Percentiles rank a stretch among this genome's conserved stretches.
These are phyloP conservation scores for Masticophis lateralis DNA, from an alignment of 2,797 vertebrate genomes.

Conservation along the genomic window DNA sequence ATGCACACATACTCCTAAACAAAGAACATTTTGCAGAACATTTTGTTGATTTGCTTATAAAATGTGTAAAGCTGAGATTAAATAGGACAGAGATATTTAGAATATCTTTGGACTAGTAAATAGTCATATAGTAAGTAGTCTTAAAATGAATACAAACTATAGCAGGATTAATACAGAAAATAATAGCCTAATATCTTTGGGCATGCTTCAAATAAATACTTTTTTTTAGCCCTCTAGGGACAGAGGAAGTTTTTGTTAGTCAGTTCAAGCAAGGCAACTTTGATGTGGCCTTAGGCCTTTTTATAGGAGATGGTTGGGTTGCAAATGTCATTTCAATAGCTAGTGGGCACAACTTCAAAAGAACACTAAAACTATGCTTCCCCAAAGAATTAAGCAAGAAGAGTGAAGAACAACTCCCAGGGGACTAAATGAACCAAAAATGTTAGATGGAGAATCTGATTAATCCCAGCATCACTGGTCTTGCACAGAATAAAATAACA, in stretches of 20 bases:
- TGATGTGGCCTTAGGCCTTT: conserved; percentile 1
- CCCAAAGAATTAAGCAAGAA: conserved; percentile 22
- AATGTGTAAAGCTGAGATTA: background rate
- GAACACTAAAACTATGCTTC: conserved; percentile 1
- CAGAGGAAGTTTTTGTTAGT: conserved; percentile 2
- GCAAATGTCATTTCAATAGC: background rate
- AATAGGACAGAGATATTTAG: background rate
- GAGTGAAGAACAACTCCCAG: conserved; percentile 18
- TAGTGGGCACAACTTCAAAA: conserved; percentile 14
- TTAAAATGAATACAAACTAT: conserved; percentile 25
- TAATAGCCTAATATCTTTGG: conserved; percentile 11
- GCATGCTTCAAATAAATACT: conserved; percentile 11
- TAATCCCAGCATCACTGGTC: conserved; percentile 25
- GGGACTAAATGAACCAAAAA: conserved; percentile 14
- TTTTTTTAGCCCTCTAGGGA: background rate
- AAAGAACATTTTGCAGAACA: background rate
- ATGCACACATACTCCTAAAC: background rate
- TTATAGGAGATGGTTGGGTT: background rate
- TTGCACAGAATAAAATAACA: background rate
- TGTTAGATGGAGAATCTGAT: conserved; percentile 27
- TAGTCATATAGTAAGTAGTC: background rate
- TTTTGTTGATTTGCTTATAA: background rate
- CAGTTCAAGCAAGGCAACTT: background rate
- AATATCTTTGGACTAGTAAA: background rate
- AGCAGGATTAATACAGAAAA: conserved; percentile 21